These are phyloP conservation scores for Peromyscus californicus DNA, from an alignment of 2,113 vertebrate species.

Conservation along the genomic window DNA sequence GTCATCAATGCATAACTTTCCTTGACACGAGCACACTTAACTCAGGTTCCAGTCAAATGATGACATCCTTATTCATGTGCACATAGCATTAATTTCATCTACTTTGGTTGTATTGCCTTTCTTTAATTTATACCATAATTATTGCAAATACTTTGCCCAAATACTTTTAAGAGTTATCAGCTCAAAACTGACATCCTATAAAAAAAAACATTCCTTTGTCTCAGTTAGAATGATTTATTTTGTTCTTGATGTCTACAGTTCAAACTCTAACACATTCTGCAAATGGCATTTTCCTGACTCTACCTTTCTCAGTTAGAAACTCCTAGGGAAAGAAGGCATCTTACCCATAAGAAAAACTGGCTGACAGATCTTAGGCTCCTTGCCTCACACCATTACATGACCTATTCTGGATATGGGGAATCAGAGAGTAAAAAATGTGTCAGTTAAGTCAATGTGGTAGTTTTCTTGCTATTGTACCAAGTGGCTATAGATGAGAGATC, in stretches of 20 bases:
- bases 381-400: not conserved
- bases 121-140: not conserved
- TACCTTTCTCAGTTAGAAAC: not conserved
- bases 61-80: not conserved
- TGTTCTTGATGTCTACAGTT: not conserved
- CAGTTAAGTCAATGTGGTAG: not conserved
- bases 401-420: not conserved
- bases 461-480: not conserved
- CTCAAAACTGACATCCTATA: not conserved
- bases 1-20: not conserved
- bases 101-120: not conserved
- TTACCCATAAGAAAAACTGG: not conserved
- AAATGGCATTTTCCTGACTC: not conserved
- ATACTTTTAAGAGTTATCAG: not conserved
- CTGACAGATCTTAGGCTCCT: not conserved
- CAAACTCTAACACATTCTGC: not conserved
- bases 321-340: not conserved
- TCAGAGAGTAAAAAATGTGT: not conserved
- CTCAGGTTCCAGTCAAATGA: too few species aligned
- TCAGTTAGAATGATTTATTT: not conserved
- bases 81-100: not conserved
- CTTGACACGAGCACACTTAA: rapidly evolving
- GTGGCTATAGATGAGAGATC: rapidly evolving
- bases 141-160: not conserved
- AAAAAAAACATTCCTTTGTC: not conserved